A percentile compares a stretch with the other conserved stretches of the same genome.
phyloP scores from a whole-genome alignment of 1,140 invertebrate species.

The Coelopa frigida region DNA sequence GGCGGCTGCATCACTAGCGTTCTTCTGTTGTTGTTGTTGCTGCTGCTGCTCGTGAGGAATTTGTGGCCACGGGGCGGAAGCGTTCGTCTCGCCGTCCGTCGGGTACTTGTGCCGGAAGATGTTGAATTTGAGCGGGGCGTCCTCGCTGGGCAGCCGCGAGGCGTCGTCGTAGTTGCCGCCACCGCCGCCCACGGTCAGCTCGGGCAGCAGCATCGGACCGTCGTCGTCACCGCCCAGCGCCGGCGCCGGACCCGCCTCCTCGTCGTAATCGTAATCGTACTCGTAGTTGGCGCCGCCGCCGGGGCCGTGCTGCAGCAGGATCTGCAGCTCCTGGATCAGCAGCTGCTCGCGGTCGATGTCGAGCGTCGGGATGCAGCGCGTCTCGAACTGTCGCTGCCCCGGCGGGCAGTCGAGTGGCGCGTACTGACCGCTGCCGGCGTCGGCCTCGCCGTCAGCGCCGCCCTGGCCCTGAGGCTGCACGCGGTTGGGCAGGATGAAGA shows the following conservation, averaged over 20 bases:
- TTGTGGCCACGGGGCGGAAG: too few species aligned
- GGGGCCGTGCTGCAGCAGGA: slow-evolving; percentile 6
- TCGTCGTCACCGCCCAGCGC: background rate
- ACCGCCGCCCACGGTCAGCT: background rate
- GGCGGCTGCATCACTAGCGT: background rate
- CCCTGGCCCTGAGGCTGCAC: slow-evolving; percentile 26
- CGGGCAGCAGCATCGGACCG: background rate
- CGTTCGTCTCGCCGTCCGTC: too few species aligned
- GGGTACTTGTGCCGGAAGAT: slow-evolving; percentile 37
- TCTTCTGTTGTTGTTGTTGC: background rate
- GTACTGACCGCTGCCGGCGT: background rate
- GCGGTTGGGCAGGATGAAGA: slow-evolving; percentile 34
- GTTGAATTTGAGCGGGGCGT: slow-evolving; percentile 40
- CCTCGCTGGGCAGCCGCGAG: slow-evolving; percentile 27
- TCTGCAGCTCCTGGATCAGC: slow-evolving; percentile 25
- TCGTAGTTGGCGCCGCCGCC: slow-evolving; percentile 3
- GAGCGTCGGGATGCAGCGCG: slow-evolving; percentile 31
- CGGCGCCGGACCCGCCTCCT: slow-evolving; percentile 7
- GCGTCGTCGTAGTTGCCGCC: slow-evolving; percentile 17
- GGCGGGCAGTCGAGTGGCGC: slow-evolving; percentile 31
- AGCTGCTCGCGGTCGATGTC: slow-evolving; percentile 29
- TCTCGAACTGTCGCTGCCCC: slow-evolving; percentile 27
- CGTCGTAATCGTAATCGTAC: slow-evolving; percentile 15
- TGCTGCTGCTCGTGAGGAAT: background rate
- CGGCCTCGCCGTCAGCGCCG: background rate